Conservation (phyloP, 2,797 vertebrate genomes). For the Premnoplex brunnescens region DNA sequence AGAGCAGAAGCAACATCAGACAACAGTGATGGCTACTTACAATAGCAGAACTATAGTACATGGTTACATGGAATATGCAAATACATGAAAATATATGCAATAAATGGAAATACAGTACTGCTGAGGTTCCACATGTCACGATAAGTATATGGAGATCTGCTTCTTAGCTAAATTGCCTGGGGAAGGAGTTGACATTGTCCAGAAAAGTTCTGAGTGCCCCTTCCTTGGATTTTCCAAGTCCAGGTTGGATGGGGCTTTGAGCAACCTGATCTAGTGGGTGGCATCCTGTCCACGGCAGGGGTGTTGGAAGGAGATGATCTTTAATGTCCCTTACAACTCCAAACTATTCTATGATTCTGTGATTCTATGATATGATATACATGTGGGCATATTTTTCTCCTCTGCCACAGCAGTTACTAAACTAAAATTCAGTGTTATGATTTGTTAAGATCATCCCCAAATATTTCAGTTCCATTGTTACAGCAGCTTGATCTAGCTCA, state of each 20-base stretch:
- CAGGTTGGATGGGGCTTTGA: background rate
- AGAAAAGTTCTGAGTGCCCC: background rate
- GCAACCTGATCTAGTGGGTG: background rate
- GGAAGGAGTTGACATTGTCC: background rate
- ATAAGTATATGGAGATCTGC: background rate
- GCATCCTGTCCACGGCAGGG: background rate
- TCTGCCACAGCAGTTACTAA: background rate
- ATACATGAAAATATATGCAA: background rate
- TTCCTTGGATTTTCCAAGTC: background rate
- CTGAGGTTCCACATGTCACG: background rate
- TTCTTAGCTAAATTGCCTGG: background rate
- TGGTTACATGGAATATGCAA: background rate
- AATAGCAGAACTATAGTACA: background rate
- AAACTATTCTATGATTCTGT: background rate
- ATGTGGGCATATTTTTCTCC: background rate
- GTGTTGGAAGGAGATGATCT: background rate
- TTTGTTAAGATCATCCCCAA: background rate
- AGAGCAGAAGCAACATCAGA: background rate
- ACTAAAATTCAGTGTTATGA: background rate
- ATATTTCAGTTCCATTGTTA: background rate
- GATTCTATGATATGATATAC: background rate
- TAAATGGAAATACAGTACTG: background rate
- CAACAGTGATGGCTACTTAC: background rate
- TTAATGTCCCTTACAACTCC: background rate
- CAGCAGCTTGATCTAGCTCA: background rate